phyloP scores from a whole-genome alignment of 64 coral and sea anemone species.

The Montipora capricornis region DNA sequence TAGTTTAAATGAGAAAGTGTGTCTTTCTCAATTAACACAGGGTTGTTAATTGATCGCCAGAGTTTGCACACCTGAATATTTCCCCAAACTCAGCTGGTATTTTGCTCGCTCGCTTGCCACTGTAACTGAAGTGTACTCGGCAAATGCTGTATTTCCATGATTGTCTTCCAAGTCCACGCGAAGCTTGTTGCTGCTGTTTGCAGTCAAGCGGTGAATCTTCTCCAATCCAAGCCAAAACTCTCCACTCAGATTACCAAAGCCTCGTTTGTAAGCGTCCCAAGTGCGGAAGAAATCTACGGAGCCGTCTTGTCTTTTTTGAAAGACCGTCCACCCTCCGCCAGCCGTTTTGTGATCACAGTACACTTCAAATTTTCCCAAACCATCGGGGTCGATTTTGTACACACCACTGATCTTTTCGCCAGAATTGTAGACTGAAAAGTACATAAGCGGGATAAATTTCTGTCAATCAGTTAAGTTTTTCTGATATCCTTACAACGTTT shows the following conservation, averaged over 20 bases:
- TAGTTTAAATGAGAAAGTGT: too few species aligned
- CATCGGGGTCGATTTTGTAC: neutral
- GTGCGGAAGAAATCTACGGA: neutral
- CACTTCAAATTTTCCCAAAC: neutral
- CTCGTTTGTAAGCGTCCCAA: neutral
- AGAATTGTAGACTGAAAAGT: neutral
- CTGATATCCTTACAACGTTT: too few species aligned
- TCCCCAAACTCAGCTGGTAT: neutral
- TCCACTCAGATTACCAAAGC: neutral
- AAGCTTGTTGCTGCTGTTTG: neutral
- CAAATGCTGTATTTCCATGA: neutral
- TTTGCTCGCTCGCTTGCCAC: neutral
- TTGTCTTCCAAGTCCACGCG: neutral
- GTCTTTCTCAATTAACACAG: too few species aligned
- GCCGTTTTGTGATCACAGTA: neutral
- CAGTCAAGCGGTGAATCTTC: neutral
- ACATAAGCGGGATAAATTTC: too few species aligned
- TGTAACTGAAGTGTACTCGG: neutral
- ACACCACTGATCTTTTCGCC: neutral
- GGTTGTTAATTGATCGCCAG: too few species aligned
- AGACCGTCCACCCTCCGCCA: neutral
- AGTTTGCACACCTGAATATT: neutral
- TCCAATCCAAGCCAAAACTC: neutral
- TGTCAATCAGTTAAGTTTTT: too few species aligned
- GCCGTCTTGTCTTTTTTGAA: neutral